Evolutionary conservation across 1,140 invertebrate species (phyloP).

Genomic region (Diuraphis noxia): DNA sequence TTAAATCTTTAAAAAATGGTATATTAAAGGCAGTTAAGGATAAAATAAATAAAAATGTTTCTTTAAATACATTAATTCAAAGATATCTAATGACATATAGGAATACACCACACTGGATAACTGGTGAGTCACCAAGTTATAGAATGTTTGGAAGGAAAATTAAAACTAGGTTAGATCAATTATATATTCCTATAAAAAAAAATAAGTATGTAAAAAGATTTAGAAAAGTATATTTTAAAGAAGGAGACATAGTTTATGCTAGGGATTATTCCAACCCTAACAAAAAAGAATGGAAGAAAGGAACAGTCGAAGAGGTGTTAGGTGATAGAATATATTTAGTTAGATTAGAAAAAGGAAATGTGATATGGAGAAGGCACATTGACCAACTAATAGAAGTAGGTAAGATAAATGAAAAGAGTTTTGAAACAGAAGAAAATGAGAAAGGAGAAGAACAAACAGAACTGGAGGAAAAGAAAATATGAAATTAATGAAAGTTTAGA

Average conservation of each 20-base stretch:
- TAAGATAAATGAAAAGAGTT: background rate
- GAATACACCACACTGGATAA: constrained; percentile 28
- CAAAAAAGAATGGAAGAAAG: background rate
- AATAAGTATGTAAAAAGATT: background rate
- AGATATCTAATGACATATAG: constrained; percentile 54
- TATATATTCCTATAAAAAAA: background rate
- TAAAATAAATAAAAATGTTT: background rate
- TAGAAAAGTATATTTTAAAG: background rate
- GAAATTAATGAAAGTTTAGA: too few species aligned
- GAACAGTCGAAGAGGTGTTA: background rate
- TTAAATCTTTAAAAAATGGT: constrained; percentile 60
- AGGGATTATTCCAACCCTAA: background rate
- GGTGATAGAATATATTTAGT: too few species aligned
- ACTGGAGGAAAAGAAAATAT: too few species aligned
- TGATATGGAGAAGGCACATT: background rate
- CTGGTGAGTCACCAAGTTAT: constrained; percentile 43
- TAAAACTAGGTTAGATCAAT: background rate
- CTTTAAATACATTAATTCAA: background rate
- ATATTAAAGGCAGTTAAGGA: constrained; percentile 46
- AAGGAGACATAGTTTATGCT: background rate
- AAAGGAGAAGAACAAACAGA: too few species aligned
- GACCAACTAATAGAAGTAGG: background rate
- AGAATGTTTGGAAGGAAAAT: constrained; percentile 54
- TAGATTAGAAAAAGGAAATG: too few species aligned
- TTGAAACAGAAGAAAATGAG: too few species aligned